A percentile compares a stretch with the other conserved stretches of the same genome.
Conservation (phyloP, 2,797 vertebrate genomes). For the Ceryle rudis region DNA sequence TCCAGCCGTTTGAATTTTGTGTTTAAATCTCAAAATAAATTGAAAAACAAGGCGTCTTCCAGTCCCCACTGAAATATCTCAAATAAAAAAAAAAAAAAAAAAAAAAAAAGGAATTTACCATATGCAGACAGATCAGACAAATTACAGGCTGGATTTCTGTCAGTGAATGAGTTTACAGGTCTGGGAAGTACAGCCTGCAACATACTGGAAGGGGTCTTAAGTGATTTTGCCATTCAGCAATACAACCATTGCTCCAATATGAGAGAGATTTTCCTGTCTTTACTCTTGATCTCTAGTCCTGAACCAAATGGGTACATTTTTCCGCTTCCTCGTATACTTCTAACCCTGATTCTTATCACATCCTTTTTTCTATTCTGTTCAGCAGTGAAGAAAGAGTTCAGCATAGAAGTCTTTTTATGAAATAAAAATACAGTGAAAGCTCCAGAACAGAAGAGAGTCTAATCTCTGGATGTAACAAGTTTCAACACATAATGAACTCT, state of each 20-base stretch:
- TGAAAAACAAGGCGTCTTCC: too few relatives aligned
- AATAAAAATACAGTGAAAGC: not conserved
- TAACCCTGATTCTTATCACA: constrained; percentile 11
- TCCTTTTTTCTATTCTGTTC: not conserved
- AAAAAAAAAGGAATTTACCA: not conserved
- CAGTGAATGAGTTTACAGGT: not conserved
- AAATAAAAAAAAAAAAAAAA: too few relatives aligned
- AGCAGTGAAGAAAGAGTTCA: not conserved
- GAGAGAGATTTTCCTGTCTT: constrained; percentile 45
- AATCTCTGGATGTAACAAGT: not conserved
- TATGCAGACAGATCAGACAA: not conserved
- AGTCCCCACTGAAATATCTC: too few relatives aligned
- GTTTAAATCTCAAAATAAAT: too few relatives aligned
- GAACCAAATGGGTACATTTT: not conserved
- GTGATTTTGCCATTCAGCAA: constrained; percentile 6
- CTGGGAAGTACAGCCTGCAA: not conserved
- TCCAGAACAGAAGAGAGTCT: not conserved
- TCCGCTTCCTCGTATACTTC: not conserved
- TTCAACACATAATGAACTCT: not conserved
- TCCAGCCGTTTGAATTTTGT: too few relatives aligned
- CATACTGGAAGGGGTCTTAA: constrained; percentile 27
- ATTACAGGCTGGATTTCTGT: not conserved
- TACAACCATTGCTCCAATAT: not conserved
- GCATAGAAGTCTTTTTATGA: not conserved
- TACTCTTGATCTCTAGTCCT: not conserved